Percentiles rank a stretch among this genome's conserved stretches.
Conservation (phyloP, 2,113 vertebrate species). For the Arenaria interpres region DNA sequence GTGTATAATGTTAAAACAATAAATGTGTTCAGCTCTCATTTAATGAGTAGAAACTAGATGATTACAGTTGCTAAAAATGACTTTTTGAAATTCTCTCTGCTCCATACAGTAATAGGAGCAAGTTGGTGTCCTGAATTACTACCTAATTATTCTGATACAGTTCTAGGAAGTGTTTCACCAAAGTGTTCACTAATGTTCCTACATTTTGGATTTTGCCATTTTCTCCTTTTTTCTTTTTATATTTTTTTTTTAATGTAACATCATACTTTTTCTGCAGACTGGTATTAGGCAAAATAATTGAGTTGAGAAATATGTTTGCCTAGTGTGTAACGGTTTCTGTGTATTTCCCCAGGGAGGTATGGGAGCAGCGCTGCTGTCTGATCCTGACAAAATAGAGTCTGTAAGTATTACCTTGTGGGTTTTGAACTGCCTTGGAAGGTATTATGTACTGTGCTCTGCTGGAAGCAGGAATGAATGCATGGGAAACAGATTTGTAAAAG, state of each 20-base stretch:
- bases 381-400: slow-evolving; percentile 93
- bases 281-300: neutral
- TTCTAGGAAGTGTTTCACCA: neutral
- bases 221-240: neutral
- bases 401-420: slow-evolving; percentile 74
- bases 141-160: neutral
- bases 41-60: neutral
- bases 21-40: neutral
- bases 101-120: neutral
- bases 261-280: neutral
- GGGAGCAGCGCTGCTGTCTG: slow-evolving; percentile 93
- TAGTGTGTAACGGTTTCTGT: neutral
- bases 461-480: neutral
- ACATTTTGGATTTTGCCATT: neutral
- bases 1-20: neutral
- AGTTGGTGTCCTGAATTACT: neutral
- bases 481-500: neutral
- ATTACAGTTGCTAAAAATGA: neutral
- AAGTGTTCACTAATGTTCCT: neutral
- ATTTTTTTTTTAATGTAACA: neutral
- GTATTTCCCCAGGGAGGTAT: slow-evolving; percentile 87
- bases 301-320: neutral
- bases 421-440: neutral
- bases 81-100: neutral
- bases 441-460: neutral